These are phyloP conservation scores for Anser cygnoides DNA, from an alignment of 2,113 vertebrate genomes.

Conservation along the genomic window DNA sequence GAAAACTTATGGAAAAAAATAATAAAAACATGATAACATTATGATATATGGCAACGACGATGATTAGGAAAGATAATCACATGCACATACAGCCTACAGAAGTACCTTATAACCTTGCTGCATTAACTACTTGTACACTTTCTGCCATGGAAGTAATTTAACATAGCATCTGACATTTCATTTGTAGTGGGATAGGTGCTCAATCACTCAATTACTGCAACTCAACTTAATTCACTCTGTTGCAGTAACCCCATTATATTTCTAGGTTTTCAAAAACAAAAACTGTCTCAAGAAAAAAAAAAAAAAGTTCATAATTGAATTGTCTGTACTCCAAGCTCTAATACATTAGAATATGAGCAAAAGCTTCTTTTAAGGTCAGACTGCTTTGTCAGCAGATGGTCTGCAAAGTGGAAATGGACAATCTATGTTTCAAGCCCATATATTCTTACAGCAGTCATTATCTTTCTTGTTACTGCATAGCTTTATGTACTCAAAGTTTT, in stretches of 20 bases:
- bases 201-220: not conserved
- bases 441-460: not conserved
- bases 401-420: not conserved
- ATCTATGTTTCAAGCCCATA: not conserved
- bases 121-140: not conserved
- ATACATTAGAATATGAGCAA: not conserved
- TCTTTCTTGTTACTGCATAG: not conserved
- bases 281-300: not conserved
- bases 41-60: not conserved
- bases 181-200: not conserved
- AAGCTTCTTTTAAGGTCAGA: not conserved
- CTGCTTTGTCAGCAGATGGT: not conserved
- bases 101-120: not conserved
- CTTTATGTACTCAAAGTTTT: not conserved
- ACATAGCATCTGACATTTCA: rapidly evolving
- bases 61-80: not conserved
- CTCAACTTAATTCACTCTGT: not conserved
- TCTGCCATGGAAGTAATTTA: not conserved
- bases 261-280: not conserved
- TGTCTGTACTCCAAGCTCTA: not conserved
- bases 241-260: not conserved
- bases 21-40: not conserved
- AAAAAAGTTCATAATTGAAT: not conserved
- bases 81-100: not conserved
- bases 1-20: not conserved